Conservation (phyloP, 2,888 invertebrate genomes). For the Eupelmus urozonus region DNA sequence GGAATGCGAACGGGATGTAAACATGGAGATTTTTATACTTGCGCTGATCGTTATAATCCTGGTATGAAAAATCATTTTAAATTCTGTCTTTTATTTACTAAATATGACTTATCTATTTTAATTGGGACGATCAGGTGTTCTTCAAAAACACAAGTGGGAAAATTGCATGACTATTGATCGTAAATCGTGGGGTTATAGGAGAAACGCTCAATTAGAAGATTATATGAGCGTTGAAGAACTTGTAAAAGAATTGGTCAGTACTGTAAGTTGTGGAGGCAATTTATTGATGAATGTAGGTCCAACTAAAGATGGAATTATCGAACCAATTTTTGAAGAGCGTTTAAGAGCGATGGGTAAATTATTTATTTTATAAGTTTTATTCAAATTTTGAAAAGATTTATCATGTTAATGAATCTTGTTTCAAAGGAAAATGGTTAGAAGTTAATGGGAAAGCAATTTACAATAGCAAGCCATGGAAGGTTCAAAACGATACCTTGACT, state of each 20-base stretch:
- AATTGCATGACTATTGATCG: constrained; percentile 95
- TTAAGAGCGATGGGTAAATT: constrained; percentile 40
- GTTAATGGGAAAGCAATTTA: constrained; percentile 95
- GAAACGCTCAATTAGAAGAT: constrained; percentile 84
- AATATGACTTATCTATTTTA: no score
- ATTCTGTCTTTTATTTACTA: no score
- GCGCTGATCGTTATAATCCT: constrained; percentile 89
- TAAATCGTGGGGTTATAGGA: constrained; percentile 90
- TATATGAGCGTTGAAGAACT: constrained; percentile 84
- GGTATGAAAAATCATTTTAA: no score
- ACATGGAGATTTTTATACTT: constrained; percentile 94
- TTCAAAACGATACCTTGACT: constrained; percentile 88
- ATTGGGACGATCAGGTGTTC: constrained; percentile 74
- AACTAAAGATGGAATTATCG: constrained; percentile 91
- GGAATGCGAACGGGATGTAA: constrained; percentile 87
- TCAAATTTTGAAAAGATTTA: background rate
- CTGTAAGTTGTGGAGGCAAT: constrained; percentile 93
- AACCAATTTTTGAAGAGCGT: constrained; percentile 92
- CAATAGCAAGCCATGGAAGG: constrained; percentile 85
- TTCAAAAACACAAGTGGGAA: constrained; percentile 93
- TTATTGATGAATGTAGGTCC: constrained; percentile 92
- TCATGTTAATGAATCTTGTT: background rate
- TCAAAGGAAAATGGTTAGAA: constrained; percentile 82
- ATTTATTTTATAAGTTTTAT: background rate
- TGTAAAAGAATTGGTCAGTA: constrained; percentile 83